A percentile compares a stretch with the other conserved stretches of the same genome.
Evolutionary conservation across 2,888 invertebrate species (phyloP).

Genomic region (Synanthedon tipuliformis): DNA sequence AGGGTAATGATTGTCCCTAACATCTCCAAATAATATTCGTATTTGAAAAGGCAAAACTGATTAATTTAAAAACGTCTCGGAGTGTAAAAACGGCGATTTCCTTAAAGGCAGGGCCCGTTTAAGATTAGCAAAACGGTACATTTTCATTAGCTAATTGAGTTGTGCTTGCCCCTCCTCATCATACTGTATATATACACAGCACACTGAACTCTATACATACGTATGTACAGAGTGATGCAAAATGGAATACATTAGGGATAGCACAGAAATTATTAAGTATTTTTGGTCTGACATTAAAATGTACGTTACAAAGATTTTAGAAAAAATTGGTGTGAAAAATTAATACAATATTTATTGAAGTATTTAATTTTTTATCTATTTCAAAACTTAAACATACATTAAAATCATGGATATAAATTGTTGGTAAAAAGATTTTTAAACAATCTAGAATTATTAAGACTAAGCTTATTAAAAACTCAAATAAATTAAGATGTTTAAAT

Average conservation of each 20-base stretch:
- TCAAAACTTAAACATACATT: no score
- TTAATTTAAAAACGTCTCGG: background rate
- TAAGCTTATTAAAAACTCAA: no score
- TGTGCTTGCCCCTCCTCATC: slow-evolving; percentile 26
- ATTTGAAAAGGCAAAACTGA: slow-evolving; percentile 1
- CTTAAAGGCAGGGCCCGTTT: slow-evolving; percentile 11
- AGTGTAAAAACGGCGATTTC: slow-evolving; percentile 3
- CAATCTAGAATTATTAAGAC: no score
- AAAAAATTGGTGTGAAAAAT: no score
- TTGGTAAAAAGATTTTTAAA: no score
- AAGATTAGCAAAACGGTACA: slow-evolving; percentile 36
- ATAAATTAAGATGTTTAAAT: no score
- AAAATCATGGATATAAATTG: no score
- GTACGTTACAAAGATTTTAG: no score
- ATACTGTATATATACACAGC: slow-evolving; percentile 29
- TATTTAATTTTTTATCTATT: no score
- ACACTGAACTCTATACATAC: background rate
- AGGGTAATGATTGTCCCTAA: background rate
- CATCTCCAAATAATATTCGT: slow-evolving; percentile 2
- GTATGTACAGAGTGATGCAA: slow-evolving; percentile 25
- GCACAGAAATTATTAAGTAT: background rate
- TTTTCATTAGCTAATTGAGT: slow-evolving; percentile 67
- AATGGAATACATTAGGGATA: slow-evolving; percentile 26
- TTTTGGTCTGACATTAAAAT: no score
- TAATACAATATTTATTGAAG: no score